Conservation (phyloP, 1,140 invertebrate genomes). For the Drosophila jambulina region DNA sequence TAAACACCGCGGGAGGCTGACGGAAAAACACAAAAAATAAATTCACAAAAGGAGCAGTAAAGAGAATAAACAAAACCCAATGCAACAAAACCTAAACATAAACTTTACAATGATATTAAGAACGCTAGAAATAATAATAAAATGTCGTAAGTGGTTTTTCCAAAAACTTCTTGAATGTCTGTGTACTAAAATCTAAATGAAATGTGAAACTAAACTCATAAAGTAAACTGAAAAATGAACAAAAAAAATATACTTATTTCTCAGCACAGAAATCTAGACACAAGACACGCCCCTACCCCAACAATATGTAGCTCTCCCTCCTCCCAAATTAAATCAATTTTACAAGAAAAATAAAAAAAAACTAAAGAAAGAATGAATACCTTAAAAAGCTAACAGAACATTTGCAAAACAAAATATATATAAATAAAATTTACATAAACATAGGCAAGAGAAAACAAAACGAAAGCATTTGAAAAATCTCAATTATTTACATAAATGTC, state of each 20-base stretch:
- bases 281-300: constrained; percentile 39
- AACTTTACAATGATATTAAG: constrained; percentile 53
- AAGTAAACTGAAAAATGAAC: constrained; percentile 38
- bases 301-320: constrained; percentile 26
- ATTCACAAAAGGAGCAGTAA: constrained; percentile 39
- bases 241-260: constrained; percentile 49
- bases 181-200: constrained; percentile 74
- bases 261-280: constrained; percentile 63
- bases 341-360: constrained; percentile 59
- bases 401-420: constrained; percentile 56
- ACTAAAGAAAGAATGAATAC: constrained; percentile 42
- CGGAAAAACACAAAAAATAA: constrained; percentile 26
- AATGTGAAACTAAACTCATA: constrained; percentile 61
- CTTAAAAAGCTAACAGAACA: constrained; percentile 52
- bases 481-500: constrained; percentile 84
- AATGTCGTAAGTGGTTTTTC: constrained; percentile 72
- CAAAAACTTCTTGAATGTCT: constrained; percentile 77
- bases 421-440: constrained; percentile 78
- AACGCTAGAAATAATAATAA: constrained; percentile 41
- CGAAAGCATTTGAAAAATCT: constrained; percentile 58
- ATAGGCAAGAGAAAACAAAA: constrained; percentile 59
- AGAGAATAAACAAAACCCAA: constrained; percentile 43
- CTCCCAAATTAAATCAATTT: constrained; percentile 77
- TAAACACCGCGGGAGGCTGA: constrained; percentile 69
- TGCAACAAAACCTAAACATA: constrained; percentile 61